These are phyloP conservation scores for Tapirus terrestris DNA, from an alignment of 2,113 vertebrate species.

Conservation along the genomic window DNA sequence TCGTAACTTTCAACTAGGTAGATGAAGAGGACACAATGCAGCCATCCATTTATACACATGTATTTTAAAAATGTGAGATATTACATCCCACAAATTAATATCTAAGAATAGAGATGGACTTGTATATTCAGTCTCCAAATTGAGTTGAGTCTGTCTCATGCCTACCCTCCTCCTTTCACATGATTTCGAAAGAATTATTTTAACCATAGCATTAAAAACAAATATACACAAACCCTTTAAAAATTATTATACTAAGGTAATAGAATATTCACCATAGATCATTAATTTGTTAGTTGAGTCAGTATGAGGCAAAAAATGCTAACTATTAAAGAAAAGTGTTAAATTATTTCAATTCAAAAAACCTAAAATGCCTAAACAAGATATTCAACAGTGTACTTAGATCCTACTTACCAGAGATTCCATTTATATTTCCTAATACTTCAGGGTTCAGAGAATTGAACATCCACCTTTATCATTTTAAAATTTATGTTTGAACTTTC, in stretches of 20 bases:
- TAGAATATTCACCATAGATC: not conserved
- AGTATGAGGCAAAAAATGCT: not conserved
- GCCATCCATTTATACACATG: not conserved
- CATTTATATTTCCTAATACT: slow-evolving; percentile 10
- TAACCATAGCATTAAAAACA: not conserved
- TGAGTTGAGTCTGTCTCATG: not conserved
- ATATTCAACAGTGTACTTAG: not conserved
- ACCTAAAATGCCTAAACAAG: not conserved
- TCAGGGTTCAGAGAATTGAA: not conserved
- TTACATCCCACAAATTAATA: not conserved
- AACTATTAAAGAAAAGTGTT: not conserved
- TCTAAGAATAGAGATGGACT: not conserved
- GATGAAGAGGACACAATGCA: not conserved
- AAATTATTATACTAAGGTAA: not conserved
- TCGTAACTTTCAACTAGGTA: not conserved
- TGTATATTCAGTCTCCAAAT: not conserved
- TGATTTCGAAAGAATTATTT: slow-evolving; percentile 39
- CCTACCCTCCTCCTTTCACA: not conserved
- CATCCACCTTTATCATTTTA: not conserved
- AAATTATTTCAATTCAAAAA: not conserved
- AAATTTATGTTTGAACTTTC: not conserved
- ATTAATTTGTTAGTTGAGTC: not conserved
- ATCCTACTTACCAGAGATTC: not conserved
- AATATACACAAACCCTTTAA: not conserved
- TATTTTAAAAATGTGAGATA: not conserved